These are phyloP conservation scores for Pantelozetes paolii DNA, from an alignment of 2,888 invertebrate genomes.

Conservation along the genomic window DNA sequence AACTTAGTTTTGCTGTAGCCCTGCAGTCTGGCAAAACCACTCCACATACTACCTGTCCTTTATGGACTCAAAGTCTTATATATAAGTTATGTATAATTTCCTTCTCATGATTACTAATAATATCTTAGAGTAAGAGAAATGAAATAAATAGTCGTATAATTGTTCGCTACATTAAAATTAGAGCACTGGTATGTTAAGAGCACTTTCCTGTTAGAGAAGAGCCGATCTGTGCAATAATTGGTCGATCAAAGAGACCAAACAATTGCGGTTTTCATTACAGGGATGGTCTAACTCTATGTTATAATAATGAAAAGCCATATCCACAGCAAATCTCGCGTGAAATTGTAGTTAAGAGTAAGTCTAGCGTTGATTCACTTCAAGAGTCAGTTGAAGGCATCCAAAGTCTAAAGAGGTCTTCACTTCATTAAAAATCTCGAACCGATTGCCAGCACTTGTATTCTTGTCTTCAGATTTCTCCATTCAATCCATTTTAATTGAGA, in stretches of 20 bases:
- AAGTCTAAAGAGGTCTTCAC: slow-evolving; percentile 31
- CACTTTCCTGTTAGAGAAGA: not conserved
- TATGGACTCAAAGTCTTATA: slow-evolving; percentile 24
- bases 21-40: slow-evolving; percentile 15
- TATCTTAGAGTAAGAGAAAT: not conserved
- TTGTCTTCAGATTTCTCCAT: not conserved
- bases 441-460: not conserved
- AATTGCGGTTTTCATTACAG: no score
- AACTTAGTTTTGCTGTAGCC: slow-evolving; percentile 3
- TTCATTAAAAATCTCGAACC: slow-evolving; percentile 19
- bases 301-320: slow-evolving; percentile 19
- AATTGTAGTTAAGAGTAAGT: slow-evolving; percentile 27
- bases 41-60: slow-evolving; percentile 10
- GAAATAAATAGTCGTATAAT: slow-evolving; percentile 27
- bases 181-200: not conserved
- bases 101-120: slow-evolving; percentile 18
- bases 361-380: no score
- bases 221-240: no score
- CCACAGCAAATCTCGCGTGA: slow-evolving; percentile 29
- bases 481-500: slow-evolving; percentile 25
- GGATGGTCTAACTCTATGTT: not conserved
- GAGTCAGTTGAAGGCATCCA: not conserved
- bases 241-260: no score
- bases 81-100: not conserved
- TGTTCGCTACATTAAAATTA: slow-evolving; percentile 32